These are phyloP conservation scores for Hermaeophaga mercurialis DNA, from an alignment of 2,888 invertebrate species.

Conservation along the genomic window DNA sequence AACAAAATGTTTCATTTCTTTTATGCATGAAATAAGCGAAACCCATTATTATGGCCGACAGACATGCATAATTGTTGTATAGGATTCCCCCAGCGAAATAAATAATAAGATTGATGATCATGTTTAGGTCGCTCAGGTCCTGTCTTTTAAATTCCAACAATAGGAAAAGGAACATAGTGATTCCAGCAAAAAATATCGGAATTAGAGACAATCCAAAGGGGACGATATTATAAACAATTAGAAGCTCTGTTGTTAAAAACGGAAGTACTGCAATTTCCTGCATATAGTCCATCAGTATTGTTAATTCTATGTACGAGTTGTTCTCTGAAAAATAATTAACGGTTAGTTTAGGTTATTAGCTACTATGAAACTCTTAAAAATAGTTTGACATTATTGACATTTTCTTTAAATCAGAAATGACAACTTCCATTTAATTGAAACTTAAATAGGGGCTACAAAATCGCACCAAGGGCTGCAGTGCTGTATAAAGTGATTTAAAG, in stretches of 20 bases:
- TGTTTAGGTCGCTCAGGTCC: slow-evolving; percentile 41
- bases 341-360: too few species aligned
- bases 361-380: too few species aligned
- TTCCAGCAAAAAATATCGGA: slow-evolving; percentile 36
- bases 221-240: slow-evolving; percentile 35
- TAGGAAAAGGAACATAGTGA: slow-evolving; percentile 35
- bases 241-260: slow-evolving; percentile 37
- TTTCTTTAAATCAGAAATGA: too few species aligned
- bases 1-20: slow-evolving; percentile 19
- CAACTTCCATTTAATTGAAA: too few species aligned
- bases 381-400: too few species aligned
- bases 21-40: slow-evolving; percentile 20
- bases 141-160: slow-evolving; percentile 38
- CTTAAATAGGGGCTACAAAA: too few species aligned
- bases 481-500: too few species aligned
- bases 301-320: slow-evolving; percentile 38
- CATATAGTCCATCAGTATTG: slow-evolving; percentile 39
- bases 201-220: slow-evolving; percentile 34
- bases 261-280: slow-evolving; percentile 36
- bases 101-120: slow-evolving; percentile 31
- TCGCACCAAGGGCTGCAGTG: too few species aligned
- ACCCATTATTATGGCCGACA: slow-evolving; percentile 9
- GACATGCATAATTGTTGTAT: slow-evolving; percentile 6
- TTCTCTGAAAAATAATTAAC: slow-evolving; percentile 36
- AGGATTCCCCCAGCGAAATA: slow-evolving; percentile 6